These are phyloP conservation scores for Pseudomyrmex pallidus DNA, from an alignment of 1,140 invertebrate genomes.

Conservation along the genomic window DNA sequence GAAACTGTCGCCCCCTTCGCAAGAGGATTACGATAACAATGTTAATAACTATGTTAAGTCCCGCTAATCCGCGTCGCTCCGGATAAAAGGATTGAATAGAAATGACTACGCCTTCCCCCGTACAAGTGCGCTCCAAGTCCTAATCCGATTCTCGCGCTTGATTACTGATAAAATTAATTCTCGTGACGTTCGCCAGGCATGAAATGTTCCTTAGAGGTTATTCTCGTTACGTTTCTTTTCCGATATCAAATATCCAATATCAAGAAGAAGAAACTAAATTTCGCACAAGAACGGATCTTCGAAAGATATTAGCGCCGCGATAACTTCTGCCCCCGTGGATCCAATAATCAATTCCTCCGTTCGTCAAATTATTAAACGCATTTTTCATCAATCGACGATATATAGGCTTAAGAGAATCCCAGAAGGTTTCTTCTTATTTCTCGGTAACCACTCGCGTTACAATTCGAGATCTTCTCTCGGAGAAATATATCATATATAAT, in stretches of 20 bases:
- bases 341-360: constrained; percentile 35
- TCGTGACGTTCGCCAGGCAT: constrained; percentile 49
- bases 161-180: constrained; percentile 64
- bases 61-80: constrained; percentile 54
- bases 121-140: constrained; percentile 38
- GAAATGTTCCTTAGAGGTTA: constrained; percentile 45
- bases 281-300: not conserved
- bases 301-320: constrained; percentile 9
- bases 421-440: constrained; percentile 50
- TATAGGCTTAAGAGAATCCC: constrained; percentile 4
- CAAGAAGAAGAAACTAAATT: constrained; percentile 6
- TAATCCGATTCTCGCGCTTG: constrained; percentile 66
- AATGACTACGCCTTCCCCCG: constrained; percentile 38
- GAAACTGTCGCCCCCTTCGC: constrained; percentile 15
- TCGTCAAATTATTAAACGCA: constrained; percentile 5
- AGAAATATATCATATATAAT: constrained; percentile 36
- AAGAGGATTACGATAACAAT: constrained; percentile 63
- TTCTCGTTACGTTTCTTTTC: constrained; percentile 26
- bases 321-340: not conserved
- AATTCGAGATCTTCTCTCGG: not conserved
- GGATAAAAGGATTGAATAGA: constrained; percentile 61
- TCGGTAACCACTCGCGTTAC: constrained; percentile 35
- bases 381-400: constrained; percentile 52
- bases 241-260: constrained; percentile 20
- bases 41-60: constrained; percentile 62